Base-by-base conservation (phyloP, 92 coral and sea anemone species). In the Paragorgia papillata region DNA sequence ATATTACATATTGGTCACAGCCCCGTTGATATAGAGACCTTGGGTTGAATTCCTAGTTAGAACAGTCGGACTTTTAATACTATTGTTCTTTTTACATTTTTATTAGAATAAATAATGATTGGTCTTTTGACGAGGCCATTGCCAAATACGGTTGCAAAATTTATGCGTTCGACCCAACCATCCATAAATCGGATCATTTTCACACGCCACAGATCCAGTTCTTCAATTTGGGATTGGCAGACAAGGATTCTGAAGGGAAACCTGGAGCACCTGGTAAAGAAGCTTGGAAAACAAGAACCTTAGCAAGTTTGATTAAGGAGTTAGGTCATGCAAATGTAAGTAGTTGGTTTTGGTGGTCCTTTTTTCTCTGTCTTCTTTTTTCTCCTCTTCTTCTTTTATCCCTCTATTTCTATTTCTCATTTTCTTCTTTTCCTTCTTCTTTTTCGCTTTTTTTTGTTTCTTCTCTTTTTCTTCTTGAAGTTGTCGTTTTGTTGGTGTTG, bases 51-150 rank as follows among this genome's bases (percentile, higher is more conserved):
- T n/a, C n/a, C n/a, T n/a, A n/a, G n/a, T n/a, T n/a, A n/a, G n/a
- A n/a, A n/a, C n/a, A n/a, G n/a, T n/a, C n/a, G n/a, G n/a, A n/a
- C n/a, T n/a, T n/a, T n/a, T n/a, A n/a, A n/a, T n/a, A n/a, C n/a
- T n/a, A 34, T 9, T 62, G 14, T 62, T 27, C 32, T 5, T 49
- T 51, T 0, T 43, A 49, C 10, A 10, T 46, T 46, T 15, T 2
- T n/a, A n/a, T n/a, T n/a, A 92, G 97, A 59, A 92, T 82, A 25
- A 89, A 82, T 34, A 82, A 88, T 41, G 96, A 92, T 63, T 92
- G 92, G 84, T 85, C 96, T 9, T 92, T 92, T 70, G 97, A 92
- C 73, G 97, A 92, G 14, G 76, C 83, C 26, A 88, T 90, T 88
- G 97, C 85, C 40, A 32, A 64, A 6, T 67, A 83, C 48, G 97